Evolutionary conservation across 2,113 vertebrate genomes (phyloP).

Genomic region (Bothrops jararaca): DNA sequence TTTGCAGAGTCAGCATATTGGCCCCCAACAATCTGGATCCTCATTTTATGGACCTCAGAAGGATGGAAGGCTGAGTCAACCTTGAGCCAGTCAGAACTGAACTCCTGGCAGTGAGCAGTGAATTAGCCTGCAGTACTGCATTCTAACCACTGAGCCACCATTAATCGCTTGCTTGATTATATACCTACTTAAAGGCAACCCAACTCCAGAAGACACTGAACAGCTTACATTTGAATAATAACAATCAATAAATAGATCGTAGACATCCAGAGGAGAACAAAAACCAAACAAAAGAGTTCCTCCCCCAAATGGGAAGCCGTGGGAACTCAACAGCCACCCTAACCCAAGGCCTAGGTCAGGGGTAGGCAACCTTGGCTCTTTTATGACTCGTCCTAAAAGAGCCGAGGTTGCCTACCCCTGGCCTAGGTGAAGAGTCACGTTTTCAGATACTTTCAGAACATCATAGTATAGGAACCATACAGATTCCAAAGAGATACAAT

Average conservation of each 20-base stretch:
- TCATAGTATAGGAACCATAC: not conserved
- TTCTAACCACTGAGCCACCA: not conserved
- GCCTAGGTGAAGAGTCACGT: not conserved
- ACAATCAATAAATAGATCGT: not conserved
- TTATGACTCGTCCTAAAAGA: too few species aligned
- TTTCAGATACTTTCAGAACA: not conserved
- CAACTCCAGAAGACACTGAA: not conserved
- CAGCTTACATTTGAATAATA: not conserved
- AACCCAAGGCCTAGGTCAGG: not conserved
- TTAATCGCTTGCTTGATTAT: not conserved
- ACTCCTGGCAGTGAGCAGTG: not conserved
- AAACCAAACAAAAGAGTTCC: not conserved
- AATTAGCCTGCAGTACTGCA: not conserved
- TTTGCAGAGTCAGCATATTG: not conserved
- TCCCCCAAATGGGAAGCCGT: not conserved
- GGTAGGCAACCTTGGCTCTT: too few species aligned
- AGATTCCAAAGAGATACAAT: not conserved
- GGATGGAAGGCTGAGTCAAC: not conserved
- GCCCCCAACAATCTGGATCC: not conserved
- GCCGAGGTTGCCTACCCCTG: too few species aligned
- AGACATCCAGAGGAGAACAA: not conserved
- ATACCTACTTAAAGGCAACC: not conserved
- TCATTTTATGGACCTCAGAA: not conserved
- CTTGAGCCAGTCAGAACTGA: not conserved
- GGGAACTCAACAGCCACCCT: not conserved